Conservation (phyloP, 2,113 vertebrate genomes). For the Bothrops jararaca region DNA sequence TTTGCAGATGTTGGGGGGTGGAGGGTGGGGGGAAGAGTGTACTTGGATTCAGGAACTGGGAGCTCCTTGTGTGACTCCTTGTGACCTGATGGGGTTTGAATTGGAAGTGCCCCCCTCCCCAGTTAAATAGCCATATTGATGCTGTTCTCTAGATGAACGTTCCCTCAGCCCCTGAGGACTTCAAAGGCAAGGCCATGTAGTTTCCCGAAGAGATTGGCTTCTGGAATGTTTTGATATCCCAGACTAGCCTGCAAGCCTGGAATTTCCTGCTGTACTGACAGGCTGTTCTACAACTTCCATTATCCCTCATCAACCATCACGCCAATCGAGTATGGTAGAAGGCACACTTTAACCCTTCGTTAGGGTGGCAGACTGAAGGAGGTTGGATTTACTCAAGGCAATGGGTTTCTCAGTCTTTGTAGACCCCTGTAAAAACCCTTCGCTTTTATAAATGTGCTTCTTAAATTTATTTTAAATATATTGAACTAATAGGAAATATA, state of each 20-base stretch:
- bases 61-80: neutral
- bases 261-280: neutral
- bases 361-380: neutral
- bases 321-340: neutral
- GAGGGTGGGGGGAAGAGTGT: neutral
- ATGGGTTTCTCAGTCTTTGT: neutral
- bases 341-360: neutral
- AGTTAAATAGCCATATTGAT: neutral
- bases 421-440: neutral
- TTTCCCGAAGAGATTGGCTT: neutral
- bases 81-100: neutral
- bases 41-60: neutral
- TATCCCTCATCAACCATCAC: neutral
- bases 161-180: neutral
- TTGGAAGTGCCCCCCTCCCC: neutral
- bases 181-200: neutral
- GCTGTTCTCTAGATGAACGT: neutral
- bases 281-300: neutral
- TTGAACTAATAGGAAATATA: neutral
- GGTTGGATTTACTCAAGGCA: fast-evolving
- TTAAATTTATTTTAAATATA: neutral
- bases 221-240: neutral
- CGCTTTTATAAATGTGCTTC: neutral
- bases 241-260: neutral
- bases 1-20: neutral